These are phyloP conservation scores for Platanista minor DNA, from an alignment of 2,113 vertebrate genomes.

Conservation along the genomic window DNA sequence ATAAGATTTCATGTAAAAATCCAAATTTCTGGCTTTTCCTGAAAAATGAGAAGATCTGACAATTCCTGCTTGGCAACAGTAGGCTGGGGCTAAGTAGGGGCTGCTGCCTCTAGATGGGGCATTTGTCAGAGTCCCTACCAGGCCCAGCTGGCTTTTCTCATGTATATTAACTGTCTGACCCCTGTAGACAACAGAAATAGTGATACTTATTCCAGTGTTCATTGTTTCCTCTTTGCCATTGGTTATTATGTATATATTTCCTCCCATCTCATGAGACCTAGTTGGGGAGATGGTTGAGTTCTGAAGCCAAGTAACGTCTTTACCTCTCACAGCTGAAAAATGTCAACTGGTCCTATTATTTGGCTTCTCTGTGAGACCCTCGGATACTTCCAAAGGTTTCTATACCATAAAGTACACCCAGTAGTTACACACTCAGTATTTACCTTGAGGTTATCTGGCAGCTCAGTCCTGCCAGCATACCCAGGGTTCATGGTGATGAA, in stretches of 20 bases:
- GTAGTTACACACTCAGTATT: neutral
- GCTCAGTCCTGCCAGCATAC: constrained; percentile 92
- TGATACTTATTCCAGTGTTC: neutral
- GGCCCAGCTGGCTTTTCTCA: neutral
- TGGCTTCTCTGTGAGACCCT: neutral
- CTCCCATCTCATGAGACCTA: neutral
- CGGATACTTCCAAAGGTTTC: neutral
- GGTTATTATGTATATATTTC: neutral
- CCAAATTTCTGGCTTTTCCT: neutral
- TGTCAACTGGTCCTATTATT: neutral
- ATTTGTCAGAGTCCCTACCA: neutral
- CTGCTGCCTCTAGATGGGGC: neutral
- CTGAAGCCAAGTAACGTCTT: neutral
- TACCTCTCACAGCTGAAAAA: neutral
- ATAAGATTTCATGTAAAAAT: neutral
- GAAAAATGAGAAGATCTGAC: neutral
- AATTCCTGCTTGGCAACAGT: neutral
- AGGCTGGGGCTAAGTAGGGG: neutral
- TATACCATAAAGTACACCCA: neutral
- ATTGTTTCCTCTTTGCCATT: neutral
- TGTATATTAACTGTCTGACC: neutral
- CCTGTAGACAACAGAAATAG: neutral
- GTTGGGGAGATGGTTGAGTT: neutral
- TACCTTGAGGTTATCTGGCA: constrained; percentile 96
- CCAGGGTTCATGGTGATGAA: constrained; percentile 98